A percentile compares a stretch with the other conserved stretches of the same genome.
Conservation (phyloP, 2,888 invertebrate genomes). For the Lasius platythorax region DNA sequence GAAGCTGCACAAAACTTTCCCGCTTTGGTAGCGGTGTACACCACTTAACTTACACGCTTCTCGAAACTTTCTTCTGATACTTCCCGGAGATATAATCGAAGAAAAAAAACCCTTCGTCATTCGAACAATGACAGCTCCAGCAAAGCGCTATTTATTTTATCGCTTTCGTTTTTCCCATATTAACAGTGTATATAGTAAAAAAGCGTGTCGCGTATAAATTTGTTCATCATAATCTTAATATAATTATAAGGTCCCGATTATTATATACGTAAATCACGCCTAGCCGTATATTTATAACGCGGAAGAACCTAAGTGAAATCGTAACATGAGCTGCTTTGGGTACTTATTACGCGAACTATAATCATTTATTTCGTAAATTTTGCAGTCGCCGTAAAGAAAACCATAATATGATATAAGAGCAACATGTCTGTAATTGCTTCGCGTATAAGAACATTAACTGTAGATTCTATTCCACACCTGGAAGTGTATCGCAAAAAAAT, state of each 20-base stretch:
- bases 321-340: slow-evolving; percentile 21
- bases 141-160: not conserved
- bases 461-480: not conserved
- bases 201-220: not conserved
- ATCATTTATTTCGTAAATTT: slow-evolving; percentile 52
- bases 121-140: not conserved
- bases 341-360: slow-evolving; percentile 39
- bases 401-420: slow-evolving; percentile 48
- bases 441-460: slow-evolving; percentile 23
- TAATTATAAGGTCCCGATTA: not conserved
- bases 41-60: slow-evolving; percentile 32
- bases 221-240: not conserved
- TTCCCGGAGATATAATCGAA: slow-evolving; percentile 30
- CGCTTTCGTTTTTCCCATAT: not conserved
- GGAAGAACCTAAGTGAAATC: slow-evolving; percentile 36
- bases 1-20: slow-evolving; percentile 58
- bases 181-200: not conserved
- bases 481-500: not conserved
- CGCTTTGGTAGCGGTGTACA: slow-evolving; percentile 29
- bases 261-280: not conserved
- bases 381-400: slow-evolving; percentile 40
- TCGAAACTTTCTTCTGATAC: slow-evolving; percentile 51
- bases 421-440: slow-evolving; percentile 16
- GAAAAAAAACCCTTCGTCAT: slow-evolving; percentile 35
- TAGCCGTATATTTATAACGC: slow-evolving; percentile 22